Base-by-base conservation (phyloP, 2,888 invertebrate genomes). In the Ectemnius cavifrons region DNA sequence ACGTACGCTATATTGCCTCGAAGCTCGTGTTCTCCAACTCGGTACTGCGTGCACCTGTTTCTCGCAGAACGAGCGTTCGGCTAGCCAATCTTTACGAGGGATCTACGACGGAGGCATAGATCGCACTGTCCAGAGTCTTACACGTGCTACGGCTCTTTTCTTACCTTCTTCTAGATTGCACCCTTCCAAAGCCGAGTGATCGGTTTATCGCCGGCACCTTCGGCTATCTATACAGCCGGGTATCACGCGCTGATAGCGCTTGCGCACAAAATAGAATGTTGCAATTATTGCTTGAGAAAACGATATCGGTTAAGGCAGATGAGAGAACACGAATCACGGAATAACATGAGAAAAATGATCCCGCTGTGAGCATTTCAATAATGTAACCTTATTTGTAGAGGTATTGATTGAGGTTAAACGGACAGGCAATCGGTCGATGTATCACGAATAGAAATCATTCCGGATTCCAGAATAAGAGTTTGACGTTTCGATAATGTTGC, bases 381-480 rank as follows among this genome's bases (percentile, higher is more conserved):
- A 72, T 58, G 73, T 63, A 18, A 73, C 75, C 69, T 37, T 67
- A 45, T 49, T 56, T 27, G 13, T 62, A 59, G 69, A 46, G 57
- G 67, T 66, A 74, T 70, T 74, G 66, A 73, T 78, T 71, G 68
- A 73, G 56, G 65, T 58, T 37, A 62, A 71, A 60, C 67, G 70
- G 37, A 57, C 46, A 46, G 28, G 70, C 65, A 68, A 74, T 71
- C 66, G 74, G 71, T 78, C 71, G 63, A 72, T 49, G 72, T 23
- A 23, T 23, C 23, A 23, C 2, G 23, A 2, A 23, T 77, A 80
- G 80, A 80, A 82, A 81, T 83, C 77, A 80, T 52, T 14, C 16
- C n/a, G 16, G 16, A 11, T 14, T 52, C 23, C 3, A 47, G 47
- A 47, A 47, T 47, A 47, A n/a, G n/a, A 2, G 6, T 11, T 47